Conservation (phyloP, 1,140 invertebrate species). For the Galleria mellonella region DNA sequence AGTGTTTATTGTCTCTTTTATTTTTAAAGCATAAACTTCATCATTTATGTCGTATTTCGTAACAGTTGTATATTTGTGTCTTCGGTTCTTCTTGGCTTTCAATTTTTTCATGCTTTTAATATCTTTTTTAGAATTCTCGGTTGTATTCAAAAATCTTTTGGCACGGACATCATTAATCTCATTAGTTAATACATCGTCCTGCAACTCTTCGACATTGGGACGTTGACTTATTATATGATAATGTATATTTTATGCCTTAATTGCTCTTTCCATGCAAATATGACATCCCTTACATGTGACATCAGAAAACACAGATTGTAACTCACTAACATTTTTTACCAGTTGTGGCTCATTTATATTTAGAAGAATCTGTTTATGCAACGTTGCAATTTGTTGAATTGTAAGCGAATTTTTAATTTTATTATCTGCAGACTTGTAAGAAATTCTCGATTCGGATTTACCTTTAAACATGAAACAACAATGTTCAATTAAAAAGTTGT, state of each 20-base stretch:
- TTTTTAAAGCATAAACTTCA: conserved; percentile 41
- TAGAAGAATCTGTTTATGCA: conserved; percentile 21
- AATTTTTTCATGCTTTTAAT: conserved; percentile 17
- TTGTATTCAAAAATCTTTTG: neutral
- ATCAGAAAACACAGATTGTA: conserved; percentile 35
- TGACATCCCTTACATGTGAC: conserved; percentile 25
- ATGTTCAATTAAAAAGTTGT: neutral
- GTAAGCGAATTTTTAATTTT: conserved; percentile 14
- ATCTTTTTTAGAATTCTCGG: neutral
- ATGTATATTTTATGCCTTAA: conserved; percentile 30
- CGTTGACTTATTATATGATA: conserved; percentile 10
- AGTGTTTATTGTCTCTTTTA: conserved; percentile 35
- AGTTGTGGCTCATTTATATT: conserved; percentile 18
- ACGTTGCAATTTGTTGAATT: conserved; percentile 13
- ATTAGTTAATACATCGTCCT: conserved; percentile 16
- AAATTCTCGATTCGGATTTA: too few relatives aligned
- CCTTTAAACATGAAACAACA: neutral
- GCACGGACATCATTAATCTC: neutral
- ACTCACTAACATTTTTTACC: conserved; percentile 18
- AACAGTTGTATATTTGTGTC: conserved; percentile 21
- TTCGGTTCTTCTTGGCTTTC: conserved; percentile 31
- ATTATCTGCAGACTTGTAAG: neutral
- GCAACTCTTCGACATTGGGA: conserved; percentile 19
- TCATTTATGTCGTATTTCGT: conserved; percentile 42
- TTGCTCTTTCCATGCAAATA: conserved; percentile 40